These are phyloP conservation scores for Mystacides longicornis DNA, from an alignment of 2,888 invertebrate genomes.

Conservation along the genomic window DNA sequence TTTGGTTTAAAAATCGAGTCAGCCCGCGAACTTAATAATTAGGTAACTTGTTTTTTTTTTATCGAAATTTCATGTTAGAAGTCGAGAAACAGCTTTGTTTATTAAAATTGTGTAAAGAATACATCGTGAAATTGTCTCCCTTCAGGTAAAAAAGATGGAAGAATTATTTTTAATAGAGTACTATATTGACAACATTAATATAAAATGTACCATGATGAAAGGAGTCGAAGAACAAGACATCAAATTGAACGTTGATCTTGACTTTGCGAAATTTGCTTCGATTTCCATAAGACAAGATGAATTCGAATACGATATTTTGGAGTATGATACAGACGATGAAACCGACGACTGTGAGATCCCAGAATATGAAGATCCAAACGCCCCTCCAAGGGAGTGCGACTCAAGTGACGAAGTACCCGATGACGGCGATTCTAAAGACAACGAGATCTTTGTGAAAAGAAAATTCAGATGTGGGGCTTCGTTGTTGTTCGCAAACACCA, in stretches of 20 bases:
- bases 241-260: conserved; percentile 41
- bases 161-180: conserved; percentile 52
- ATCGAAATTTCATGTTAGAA: too few relatives aligned
- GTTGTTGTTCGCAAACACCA: conserved; percentile 44
- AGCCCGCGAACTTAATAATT: too few relatives aligned
- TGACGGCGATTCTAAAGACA: not conserved
- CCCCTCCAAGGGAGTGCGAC: conserved; percentile 28
- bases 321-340: conserved; percentile 5
- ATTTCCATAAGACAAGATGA: conserved; percentile 46
- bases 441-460: too few relatives aligned
- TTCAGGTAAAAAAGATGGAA: conserved; percentile 35
- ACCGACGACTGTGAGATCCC: not conserved
- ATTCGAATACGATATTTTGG: conserved; percentile 29
- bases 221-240: conserved; percentile 26
- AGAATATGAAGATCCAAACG: conserved; percentile 37
- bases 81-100: not conserved
- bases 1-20: too few relatives aligned
- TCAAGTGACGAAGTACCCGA: conserved; percentile 31
- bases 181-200: conserved; percentile 46
- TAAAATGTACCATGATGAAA: conserved; percentile 30
- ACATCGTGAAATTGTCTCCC: conserved; percentile 7
- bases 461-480: conserved; percentile 48
- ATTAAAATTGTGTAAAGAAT: not conserved
- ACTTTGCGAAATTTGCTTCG: conserved; percentile 44
- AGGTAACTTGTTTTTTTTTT: too few relatives aligned